Percentiles rank a stretch among this genome's conserved stretches.
phyloP scores from a whole-genome alignment of 1,140 invertebrate species.

The Oscheius sp. region DNA sequence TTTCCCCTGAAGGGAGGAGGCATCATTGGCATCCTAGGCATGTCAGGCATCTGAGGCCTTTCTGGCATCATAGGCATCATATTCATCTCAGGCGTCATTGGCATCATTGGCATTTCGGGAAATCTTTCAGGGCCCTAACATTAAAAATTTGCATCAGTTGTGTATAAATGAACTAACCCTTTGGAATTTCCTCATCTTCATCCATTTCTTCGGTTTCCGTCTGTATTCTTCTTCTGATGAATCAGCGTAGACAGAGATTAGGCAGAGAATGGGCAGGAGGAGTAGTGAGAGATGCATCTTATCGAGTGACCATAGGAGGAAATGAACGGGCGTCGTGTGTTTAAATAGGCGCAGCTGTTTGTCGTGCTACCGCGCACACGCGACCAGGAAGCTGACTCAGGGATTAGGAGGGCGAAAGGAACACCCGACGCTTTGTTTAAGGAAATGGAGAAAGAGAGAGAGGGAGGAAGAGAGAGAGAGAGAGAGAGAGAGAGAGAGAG shows the following conservation, averaged over 20 bases:
- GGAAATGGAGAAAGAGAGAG: too few relatives aligned
- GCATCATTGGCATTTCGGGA: neutral
- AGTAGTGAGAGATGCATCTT: neutral
- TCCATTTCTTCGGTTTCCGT: neutral
- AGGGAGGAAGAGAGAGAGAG: too few relatives aligned
- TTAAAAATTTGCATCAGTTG: neutral
- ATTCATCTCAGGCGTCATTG: neutral
- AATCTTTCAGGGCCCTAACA: neutral
- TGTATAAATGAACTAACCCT: neutral
- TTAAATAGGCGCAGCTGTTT: constrained; percentile 4
- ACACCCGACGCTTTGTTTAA: too few relatives aligned
- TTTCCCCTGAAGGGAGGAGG: neutral
- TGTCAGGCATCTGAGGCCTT: neutral
- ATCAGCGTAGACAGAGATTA: neutral
- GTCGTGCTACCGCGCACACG: constrained; percentile 2
- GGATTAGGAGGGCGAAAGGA: too few relatives aligned
- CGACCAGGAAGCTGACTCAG: constrained; percentile 5
- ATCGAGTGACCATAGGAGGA: neutral
- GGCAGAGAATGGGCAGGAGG: neutral
- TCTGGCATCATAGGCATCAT: neutral
- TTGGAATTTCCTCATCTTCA: neutral
- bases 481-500: too few relatives aligned
- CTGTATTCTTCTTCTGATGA: neutral
- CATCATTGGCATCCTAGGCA: neutral
- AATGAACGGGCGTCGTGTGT: neutral